These are phyloP conservation scores for Galago senegalensis DNA, from an alignment of 2,797 vertebrate species.

Conservation along the genomic window DNA sequence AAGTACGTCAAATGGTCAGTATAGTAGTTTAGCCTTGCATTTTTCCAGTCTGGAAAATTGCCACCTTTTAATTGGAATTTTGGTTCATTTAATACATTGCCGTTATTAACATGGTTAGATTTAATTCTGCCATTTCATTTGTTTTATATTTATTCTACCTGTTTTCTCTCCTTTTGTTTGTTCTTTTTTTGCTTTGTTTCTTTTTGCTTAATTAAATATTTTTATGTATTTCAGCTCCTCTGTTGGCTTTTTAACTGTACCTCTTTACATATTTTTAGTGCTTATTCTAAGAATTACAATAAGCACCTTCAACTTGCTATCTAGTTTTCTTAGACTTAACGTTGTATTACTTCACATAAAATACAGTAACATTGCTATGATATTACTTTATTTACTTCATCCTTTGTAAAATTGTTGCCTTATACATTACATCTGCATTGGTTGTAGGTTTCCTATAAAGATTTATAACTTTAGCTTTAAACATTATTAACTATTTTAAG, in stretches of 20 bases:
- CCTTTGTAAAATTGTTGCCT: background rate
- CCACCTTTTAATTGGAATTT: conserved; percentile 10
- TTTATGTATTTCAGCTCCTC: background rate
- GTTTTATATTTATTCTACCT: background rate
- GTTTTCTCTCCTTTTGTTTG: background rate
- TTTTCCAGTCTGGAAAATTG: background rate
- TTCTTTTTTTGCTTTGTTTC: background rate
- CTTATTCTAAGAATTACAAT: background rate
- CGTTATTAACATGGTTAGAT: background rate
- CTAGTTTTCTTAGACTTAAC: background rate
- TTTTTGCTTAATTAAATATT: conserved; percentile 40
- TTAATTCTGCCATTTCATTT: conserved; percentile 36
- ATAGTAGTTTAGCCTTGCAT: background rate
- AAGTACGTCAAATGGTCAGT: background rate
- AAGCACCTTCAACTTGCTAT: background rate
- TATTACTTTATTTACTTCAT: conserved; percentile 12
- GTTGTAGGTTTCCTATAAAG: background rate
- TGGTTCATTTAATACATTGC: background rate
- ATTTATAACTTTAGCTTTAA: conserved; percentile 47
- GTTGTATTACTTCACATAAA: background rate
- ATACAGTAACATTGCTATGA: background rate
- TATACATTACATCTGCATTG: background rate
- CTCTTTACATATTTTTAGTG: background rate
- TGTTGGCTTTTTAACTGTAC: background rate
- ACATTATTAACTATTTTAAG: background rate